A percentile compares a stretch with the other conserved stretches of the same genome.
Evolutionary conservation across 2,888 invertebrate species (phyloP).

Genomic region (Epinotia nisella): DNA sequence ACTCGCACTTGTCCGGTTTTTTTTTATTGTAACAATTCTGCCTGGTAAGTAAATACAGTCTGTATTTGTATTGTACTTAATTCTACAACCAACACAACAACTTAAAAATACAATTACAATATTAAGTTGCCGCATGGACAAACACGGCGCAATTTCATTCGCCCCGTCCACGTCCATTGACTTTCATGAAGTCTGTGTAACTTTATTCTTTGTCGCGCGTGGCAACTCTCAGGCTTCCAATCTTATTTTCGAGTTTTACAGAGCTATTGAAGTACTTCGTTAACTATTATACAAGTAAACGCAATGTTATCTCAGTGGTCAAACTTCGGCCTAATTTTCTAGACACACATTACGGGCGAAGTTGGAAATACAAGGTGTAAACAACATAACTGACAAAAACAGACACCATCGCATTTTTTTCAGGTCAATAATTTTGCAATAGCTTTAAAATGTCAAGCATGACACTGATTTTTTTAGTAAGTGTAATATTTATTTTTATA

Average conservation of each 20-base stretch:
- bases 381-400: background rate
- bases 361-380: background rate
- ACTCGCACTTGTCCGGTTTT: no score
- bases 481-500: no score
- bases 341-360: no score
- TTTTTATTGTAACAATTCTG: no score
- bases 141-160: background rate
- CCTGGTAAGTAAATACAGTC: no score
- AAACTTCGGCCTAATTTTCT: background rate
- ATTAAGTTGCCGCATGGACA: background rate
- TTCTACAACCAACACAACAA: background rate
- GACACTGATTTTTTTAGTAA: no score
- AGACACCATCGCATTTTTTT: no score
- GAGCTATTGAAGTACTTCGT: background rate
- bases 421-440: no score
- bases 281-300: background rate
- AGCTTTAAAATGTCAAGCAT: no score
- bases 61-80: background rate
- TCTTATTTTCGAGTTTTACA: background rate
- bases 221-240: background rate
- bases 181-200: constrained; percentile 5
- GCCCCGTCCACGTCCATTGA: background rate
- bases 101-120: background rate
- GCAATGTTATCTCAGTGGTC: constrained; percentile 12
- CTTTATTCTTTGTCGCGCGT: background rate